Percentiles rank a stretch among this genome's conserved stretches.
These are phyloP conservation scores for Carposina sasakii DNA, from an alignment of 1,140 invertebrate species.

Conservation along the genomic window DNA sequence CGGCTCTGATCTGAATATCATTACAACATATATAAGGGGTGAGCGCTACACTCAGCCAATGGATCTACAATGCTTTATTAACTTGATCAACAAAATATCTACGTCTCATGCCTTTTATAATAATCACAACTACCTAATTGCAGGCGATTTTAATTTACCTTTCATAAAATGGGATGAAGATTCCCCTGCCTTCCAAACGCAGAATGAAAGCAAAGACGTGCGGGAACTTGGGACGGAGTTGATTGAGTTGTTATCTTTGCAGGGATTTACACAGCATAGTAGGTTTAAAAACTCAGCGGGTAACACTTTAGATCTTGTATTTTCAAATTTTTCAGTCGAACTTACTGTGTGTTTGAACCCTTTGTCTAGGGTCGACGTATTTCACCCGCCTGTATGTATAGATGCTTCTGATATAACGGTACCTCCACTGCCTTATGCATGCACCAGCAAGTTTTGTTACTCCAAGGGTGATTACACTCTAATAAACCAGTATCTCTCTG, in stretches of 20 bases:
- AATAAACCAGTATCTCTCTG: no score
- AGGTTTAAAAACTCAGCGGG: background rate
- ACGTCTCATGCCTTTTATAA: background rate
- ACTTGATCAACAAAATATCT: background rate
- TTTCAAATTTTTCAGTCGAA: background rate
- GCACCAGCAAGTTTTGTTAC: no score
- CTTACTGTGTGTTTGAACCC: no score
- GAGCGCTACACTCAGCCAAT: background rate
- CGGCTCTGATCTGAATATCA: background rate
- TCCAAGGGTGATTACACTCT: no score
- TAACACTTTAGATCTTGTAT: background rate
- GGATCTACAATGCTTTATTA: background rate
- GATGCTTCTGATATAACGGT: no score
- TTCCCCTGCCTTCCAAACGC: background rate
- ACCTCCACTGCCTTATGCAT: no score
- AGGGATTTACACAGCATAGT: background rate
- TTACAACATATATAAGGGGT: background rate
- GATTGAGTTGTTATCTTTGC: background rate
- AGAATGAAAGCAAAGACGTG: background rate
- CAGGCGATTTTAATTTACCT: background rate
- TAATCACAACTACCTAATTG: background rate
- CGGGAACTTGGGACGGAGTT: background rate
- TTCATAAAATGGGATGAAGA: background rate
- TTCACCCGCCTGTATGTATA: no score
- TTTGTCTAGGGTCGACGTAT: no score